Evolutionary conservation across 1,140 invertebrate genomes (phyloP).

Genomic region (Lamellibrachia luymesi): DNA sequence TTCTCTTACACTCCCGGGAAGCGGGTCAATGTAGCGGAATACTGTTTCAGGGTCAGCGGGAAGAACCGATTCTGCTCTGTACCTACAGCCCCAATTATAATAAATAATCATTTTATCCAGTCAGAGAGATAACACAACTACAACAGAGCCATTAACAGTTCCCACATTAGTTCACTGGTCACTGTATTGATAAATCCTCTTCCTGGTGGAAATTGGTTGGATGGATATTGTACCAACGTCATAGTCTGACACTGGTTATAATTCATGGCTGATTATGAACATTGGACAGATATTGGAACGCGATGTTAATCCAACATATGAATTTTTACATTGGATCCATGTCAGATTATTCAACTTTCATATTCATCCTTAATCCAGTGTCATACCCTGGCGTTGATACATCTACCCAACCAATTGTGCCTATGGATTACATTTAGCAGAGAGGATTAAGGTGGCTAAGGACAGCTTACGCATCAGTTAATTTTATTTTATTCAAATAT

Average conservation of each 20-base stretch:
- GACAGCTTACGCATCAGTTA: too few species aligned
- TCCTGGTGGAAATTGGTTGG: background rate
- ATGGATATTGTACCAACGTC: background rate
- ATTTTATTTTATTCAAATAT: too few species aligned
- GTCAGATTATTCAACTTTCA: background rate
- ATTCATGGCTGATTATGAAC: background rate
- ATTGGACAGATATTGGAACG: background rate
- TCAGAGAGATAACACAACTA: background rate
- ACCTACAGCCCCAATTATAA: conserved; percentile 11
- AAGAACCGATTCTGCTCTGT: conserved; percentile 18
- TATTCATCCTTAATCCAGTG: background rate
- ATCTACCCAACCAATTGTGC: background rate
- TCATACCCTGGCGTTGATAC: background rate
- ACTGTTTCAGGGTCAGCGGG: conserved; percentile 17
- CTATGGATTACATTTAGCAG: background rate
- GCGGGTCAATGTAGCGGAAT: conserved; percentile 24
- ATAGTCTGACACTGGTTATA: background rate
- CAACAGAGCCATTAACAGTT: background rate
- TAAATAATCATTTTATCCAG: background rate
- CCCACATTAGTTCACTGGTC: background rate
- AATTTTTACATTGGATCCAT: background rate
- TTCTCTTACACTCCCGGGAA: background rate
- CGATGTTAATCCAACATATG: background rate
- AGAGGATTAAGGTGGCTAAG: too few species aligned
- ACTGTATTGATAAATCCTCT: background rate